A percentile compares a stretch with the other conserved stretches of the same genome.
These are phyloP conservation scores for Anguilla rostrata DNA, from an alignment of 2,113 vertebrate genomes.

Conservation along the genomic window DNA sequence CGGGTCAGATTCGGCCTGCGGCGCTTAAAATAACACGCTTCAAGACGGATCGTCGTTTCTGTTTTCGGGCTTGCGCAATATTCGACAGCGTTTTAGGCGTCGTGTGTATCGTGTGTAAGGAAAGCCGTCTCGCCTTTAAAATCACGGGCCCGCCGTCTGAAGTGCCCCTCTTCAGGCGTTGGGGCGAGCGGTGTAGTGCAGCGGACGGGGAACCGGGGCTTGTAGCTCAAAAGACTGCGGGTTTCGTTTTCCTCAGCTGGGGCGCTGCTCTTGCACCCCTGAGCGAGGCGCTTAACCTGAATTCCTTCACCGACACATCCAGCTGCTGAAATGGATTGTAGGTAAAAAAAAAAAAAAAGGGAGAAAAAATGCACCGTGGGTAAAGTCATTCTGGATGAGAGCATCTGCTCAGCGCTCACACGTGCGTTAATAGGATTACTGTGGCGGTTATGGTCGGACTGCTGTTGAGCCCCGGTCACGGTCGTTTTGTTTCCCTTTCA, in stretches of 20 bases:
- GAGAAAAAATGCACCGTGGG: too few relatives aligned
- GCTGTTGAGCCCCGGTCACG: background rate
- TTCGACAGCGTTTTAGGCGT: background rate
- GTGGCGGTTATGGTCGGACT: background rate
- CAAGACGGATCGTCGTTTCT: background rate
- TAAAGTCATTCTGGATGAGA: too few relatives aligned
- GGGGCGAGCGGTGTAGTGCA: too few relatives aligned
- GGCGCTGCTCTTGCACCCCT: too few relatives aligned
- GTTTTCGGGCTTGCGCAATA: background rate
- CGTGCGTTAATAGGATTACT: background rate
- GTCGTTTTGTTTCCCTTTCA: background rate
- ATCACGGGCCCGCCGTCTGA: background rate
- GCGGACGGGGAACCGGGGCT: too few relatives aligned
- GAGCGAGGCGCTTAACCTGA: too few relatives aligned
- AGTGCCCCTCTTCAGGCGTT: background rate
- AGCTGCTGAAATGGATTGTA: too few relatives aligned
- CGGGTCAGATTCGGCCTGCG: background rate
- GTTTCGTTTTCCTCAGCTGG: too few relatives aligned
- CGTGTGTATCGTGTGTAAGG: background rate
- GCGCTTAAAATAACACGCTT: background rate
- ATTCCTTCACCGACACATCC: too few relatives aligned
- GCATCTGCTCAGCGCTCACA: too few relatives aligned
- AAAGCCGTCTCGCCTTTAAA: background rate
- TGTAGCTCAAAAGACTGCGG: too few relatives aligned
- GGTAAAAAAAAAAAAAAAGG: too few relatives aligned